These are phyloP conservation scores for Drosophila punjabiensis DNA, from an alignment of 1,140 invertebrate genomes.

Conservation along the genomic window DNA sequence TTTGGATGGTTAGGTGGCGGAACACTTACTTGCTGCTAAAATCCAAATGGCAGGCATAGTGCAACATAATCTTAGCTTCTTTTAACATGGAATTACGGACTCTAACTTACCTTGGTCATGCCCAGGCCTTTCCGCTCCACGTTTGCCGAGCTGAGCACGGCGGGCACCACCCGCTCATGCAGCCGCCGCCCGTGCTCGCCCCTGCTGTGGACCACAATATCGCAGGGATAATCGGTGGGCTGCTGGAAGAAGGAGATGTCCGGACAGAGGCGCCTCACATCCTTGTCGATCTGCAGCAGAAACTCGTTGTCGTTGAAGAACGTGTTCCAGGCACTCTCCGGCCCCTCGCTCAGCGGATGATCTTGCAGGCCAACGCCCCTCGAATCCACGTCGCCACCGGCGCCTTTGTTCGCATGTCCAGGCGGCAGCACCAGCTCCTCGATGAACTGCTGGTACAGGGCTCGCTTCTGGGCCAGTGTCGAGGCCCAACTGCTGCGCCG, in stretches of 20 bases:
- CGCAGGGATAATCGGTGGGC: conserved; percentile 93
- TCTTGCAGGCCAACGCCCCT: conserved; percentile 86
- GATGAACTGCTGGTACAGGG: conserved; percentile 94
- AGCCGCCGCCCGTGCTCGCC: conserved; percentile 90
- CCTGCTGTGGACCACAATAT: conserved; percentile 90
- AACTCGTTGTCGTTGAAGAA: conserved; percentile 98
- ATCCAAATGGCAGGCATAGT: conserved; percentile 46
- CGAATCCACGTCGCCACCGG: conserved; percentile 75
- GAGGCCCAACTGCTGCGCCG: conserved; percentile 88
- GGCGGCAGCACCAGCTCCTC: conserved; percentile 94
- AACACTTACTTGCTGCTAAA: conserved; percentile 81
- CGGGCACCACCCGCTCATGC: conserved; percentile 94
- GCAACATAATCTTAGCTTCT: conserved; percentile 40
- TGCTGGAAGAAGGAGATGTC: conserved; percentile 99
- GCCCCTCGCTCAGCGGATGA: conserved; percentile 97
- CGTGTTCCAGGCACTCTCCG: conserved; percentile 95
- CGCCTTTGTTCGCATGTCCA: conserved; percentile 88
- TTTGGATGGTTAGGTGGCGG: too few species aligned
- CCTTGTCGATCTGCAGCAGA: conserved; percentile 98
- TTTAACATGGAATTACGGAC: background rate
- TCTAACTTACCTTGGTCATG: conserved; percentile 91
- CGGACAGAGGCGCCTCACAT: conserved; percentile 96
- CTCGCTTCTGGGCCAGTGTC: conserved; percentile 89
- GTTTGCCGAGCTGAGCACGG: conserved; percentile 94
- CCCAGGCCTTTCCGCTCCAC: conserved; percentile 95